These are phyloP conservation scores for Glaucomys volans DNA, from an alignment of 2,113 vertebrate species.

Conservation along the genomic window DNA sequence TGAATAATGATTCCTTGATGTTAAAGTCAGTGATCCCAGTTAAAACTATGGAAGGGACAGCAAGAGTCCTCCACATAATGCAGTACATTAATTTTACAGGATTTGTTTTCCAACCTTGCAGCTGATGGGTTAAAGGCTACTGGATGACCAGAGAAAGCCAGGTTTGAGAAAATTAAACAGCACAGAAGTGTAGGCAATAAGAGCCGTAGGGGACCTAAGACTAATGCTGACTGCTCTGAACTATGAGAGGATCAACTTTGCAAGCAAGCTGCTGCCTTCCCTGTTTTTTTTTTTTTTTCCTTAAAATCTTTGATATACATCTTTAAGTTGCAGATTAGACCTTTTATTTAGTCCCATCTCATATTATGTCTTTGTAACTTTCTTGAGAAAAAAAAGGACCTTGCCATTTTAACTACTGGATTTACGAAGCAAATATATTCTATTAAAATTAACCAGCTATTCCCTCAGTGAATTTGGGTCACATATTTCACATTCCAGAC, in stretches of 20 bases:
- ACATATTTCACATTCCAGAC: neutral
- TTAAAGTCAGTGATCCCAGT: conserved; percentile 33
- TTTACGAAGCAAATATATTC: neutral
- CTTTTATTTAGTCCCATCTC: neutral
- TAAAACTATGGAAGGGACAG: neutral
- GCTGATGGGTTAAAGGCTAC: neutral
- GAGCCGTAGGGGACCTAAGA: accelerated
- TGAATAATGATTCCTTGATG: conserved; percentile 22
- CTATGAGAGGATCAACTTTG: neutral
- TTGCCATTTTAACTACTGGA: neutral
- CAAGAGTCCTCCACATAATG: neutral
- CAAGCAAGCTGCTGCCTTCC: neutral
- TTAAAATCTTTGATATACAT: neutral
- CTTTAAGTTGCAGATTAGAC: neutral
- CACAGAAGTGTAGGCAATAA: neutral
- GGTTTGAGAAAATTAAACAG: neutral
- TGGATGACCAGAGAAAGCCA: neutral
- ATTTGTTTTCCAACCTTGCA: neutral
- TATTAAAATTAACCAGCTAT: conserved; percentile 5
- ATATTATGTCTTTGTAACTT: neutral
- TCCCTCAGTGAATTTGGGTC: neutral
- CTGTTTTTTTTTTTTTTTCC: neutral
- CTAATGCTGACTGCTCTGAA: neutral
- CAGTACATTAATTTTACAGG: conserved; percentile 21
- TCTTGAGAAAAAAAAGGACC: neutral